Evolutionary conservation across 2,113 vertebrate genomes (phyloP).

Genomic region (Forbesichthys agassizii): DNA sequence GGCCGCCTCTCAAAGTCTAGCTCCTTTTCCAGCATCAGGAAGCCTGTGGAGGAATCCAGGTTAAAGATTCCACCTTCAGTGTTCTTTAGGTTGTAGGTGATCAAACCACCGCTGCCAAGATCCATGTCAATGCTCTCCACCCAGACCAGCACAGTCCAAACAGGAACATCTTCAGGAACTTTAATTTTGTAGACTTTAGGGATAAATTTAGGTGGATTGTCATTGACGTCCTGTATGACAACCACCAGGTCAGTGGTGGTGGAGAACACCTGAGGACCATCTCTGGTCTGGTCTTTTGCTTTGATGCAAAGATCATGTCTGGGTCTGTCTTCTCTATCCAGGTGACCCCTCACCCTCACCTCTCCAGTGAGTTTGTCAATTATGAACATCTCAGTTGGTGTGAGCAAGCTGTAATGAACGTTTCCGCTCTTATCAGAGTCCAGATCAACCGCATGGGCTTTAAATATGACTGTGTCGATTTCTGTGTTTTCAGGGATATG

Average conservation of each 20-base stretch:
- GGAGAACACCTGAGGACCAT: constrained; percentile 81
- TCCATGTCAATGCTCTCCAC: constrained; percentile 90
- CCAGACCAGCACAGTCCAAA: constrained; percentile 85
- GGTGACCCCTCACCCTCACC: constrained; percentile 76
- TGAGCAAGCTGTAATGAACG: constrained; percentile 83
- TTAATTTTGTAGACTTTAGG: constrained; percentile 82
- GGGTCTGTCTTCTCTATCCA: constrained; percentile 86
- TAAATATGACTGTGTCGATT: constrained; percentile 79
- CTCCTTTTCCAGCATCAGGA: constrained; percentile 85
- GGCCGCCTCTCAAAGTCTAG: constrained; percentile 88
- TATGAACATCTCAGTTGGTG: constrained; percentile 82
- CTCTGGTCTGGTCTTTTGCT: constrained; percentile 85
- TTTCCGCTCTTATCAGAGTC: constrained; percentile 82
- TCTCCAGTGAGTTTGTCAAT: constrained; percentile 86
- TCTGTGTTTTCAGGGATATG: constrained; percentile 82
- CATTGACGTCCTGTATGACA: constrained; percentile 88
- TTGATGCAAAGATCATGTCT: constrained; percentile 83
- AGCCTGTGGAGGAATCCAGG: constrained; percentile 82
- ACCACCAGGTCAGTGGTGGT: constrained; percentile 77
- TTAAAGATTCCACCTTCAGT: constrained; percentile 81
- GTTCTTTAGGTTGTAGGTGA: constrained; percentile 85
- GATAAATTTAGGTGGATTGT: constrained; percentile 88
- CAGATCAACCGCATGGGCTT: constrained; percentile 79
- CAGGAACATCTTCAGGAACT: constrained; percentile 88
- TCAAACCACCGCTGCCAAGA: constrained; percentile 80